Evolutionary conservation across 2,888 invertebrate genomes (phyloP), one percentile per base, ranked within the genome.

Genomic region (Xanthostigma xanthostigma): DNA sequence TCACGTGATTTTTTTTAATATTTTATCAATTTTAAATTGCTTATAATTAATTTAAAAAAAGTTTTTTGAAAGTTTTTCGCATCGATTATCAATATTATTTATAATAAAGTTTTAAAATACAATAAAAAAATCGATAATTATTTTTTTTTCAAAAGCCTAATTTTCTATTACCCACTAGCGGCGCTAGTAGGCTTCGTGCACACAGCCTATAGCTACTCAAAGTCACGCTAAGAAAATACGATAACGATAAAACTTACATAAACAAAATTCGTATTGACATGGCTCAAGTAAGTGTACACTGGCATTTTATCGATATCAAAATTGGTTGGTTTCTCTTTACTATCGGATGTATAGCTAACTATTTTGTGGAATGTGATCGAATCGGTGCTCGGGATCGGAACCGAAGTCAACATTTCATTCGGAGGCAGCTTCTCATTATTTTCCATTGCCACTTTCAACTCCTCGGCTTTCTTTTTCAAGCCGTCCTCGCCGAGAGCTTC

Each of bases 231-330:
- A 27, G 27, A 27, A 27, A 27, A 27, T 27, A 27, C 3, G 27
- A 27, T 27, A 5, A 3, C 2, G 12, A 12, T 41, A 50, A 38
- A 57, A 76, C 81, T 75, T 65, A 90, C 89, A 67, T 87, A 84
- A 53, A 89, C 79, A 65, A 92, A 91, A 65, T 85, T 86, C 2
- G 87, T 84, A 55, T 84, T 80, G 44, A 90, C 69, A 62, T 86
- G 79, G 67, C 90, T 86, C 45, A 89, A 71, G 55, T 86, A 80
- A 1, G 88, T 79, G 59, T 78, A 83, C 14, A 89, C 68, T 0
- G 90, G 88, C 41, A 88, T 64, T 44, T 78, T 69, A 2, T 66
- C 64, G 10, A 84, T 67, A 60, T 80, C 73, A 54, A 82, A 72
- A 57, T 76, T 65, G 1, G 75, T 71, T 56, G 70, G 68, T 48